These are phyloP conservation scores for Melieria omissa DNA, from an alignment of 2,888 invertebrate genomes.

Conservation along the genomic window DNA sequence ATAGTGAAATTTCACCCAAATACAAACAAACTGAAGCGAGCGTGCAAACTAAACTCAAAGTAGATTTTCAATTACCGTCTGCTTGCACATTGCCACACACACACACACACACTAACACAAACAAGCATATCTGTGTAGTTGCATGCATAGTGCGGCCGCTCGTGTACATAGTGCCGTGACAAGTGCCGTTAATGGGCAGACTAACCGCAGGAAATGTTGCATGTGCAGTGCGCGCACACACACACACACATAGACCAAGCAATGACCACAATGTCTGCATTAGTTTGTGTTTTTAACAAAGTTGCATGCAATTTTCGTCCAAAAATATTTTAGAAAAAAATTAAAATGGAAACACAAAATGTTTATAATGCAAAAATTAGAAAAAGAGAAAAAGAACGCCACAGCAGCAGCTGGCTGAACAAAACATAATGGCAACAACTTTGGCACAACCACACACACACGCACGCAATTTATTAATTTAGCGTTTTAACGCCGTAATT, in stretches of 20 bases:
- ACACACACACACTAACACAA: background rate
- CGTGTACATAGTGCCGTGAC: background rate
- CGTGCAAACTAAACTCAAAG: too few relatives aligned
- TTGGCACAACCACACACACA: too few relatives aligned
- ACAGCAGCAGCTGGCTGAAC: background rate
- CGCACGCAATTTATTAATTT: slow-evolving; percentile 15
- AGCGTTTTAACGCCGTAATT: slow-evolving; percentile 14
- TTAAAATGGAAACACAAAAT: background rate
- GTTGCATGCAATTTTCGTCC: too few relatives aligned
- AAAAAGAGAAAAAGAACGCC: background rate
- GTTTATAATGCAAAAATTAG: background rate
- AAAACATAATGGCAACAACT: background rate
- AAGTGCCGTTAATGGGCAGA: slow-evolving; percentile 23
- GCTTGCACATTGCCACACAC: background rate
- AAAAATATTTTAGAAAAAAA: too few relatives aligned
- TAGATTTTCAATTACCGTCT: too few relatives aligned
- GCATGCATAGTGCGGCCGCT: background rate
- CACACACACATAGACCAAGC: background rate
- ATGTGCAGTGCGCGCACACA: background rate
- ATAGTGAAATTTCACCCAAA: too few relatives aligned
- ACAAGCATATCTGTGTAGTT: background rate
- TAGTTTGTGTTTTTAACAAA: background rate
- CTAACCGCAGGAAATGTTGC: slow-evolving; percentile 26
- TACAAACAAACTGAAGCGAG: too few relatives aligned
- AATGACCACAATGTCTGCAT: slow-evolving; percentile 2